Base-by-base conservation (phyloP, 2,888 invertebrate genomes). In the Zygaena filipendulae region DNA sequence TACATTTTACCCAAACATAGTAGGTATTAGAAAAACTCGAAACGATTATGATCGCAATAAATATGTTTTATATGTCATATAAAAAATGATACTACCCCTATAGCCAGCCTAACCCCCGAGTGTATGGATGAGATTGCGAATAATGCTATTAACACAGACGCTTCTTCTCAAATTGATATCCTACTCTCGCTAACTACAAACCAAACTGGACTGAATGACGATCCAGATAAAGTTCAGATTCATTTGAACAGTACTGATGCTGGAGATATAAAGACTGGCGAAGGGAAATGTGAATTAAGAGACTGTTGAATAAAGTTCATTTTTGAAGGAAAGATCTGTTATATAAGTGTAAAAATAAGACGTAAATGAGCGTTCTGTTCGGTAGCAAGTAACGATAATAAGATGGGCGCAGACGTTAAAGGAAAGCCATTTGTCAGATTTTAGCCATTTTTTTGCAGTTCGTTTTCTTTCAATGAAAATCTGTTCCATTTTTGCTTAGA, bases 91-190 rank as follows among this genome's bases (percentile, higher is more conserved):
- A 69, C 63, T 68, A 58, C 64, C 52, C 52, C 57, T 56, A 60
- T 68, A 64, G 68, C 59, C 63, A 64, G 63, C 67, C 63, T 69
- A 67, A 68, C 72, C 72, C 74, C 51, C 72, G 74, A 71, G 63
- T 79, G 79, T 79, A 75, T 77, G 72, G 77, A 75, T 74, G 77
- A 79, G 79, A 79, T 79, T 79, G 77, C 71, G 74, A 64, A 72
- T 79, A 79, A 79, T 75, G 74, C 79, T 79, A 79, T 79, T 79
- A 79, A 70, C 75, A 77, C 79, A 77, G 79, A 79, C 79, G 79
- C 77, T 79, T 71, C 74, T 77, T 66, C 70, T 75, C 75, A 75
- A 75, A 75, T 75, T 77, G 75, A 77, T 77, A 77, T 74, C 75
- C 66, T 61, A 56, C 62, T 59, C 45, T 39, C 39, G 22, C 29